phyloP scores from a whole-genome alignment of 1,140 invertebrate genomes.

The Calycopis cecrops region DNA sequence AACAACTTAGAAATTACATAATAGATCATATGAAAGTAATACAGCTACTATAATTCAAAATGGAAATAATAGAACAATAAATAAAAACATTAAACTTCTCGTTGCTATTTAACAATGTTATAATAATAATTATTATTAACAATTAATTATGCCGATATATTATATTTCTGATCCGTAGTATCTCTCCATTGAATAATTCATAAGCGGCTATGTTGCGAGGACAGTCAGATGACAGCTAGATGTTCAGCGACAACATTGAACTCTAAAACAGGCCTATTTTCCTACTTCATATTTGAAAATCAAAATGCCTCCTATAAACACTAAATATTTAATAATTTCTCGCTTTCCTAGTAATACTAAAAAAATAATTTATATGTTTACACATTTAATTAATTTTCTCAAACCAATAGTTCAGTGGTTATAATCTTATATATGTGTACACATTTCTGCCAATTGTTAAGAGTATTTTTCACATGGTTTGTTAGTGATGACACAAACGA shows the following conservation, averaged over 20 bases:
- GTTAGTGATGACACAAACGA: background rate
- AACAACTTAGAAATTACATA: constrained; percentile 72
- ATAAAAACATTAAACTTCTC: constrained; percentile 65
- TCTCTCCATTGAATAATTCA: constrained; percentile 28
- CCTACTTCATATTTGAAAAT: constrained; percentile 1
- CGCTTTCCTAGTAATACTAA: background rate
- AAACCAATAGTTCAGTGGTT: background rate
- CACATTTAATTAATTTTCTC: background rate
- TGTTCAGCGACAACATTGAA: background rate
- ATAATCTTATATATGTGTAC: too few relatives aligned
- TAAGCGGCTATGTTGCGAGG: constrained; percentile 41
- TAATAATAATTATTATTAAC: constrained; percentile 65
- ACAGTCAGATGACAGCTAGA: constrained; percentile 11
- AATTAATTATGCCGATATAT: constrained; percentile 67
- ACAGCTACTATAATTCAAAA: constrained; percentile 60
- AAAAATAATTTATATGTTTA: constrained; percentile 9
- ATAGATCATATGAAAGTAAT: constrained; percentile 69
- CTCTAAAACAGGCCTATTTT: background rate
- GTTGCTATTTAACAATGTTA: constrained; percentile 69
- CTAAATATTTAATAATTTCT: constrained; percentile 7
- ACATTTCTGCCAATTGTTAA: background rate
- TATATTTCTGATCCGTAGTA: constrained; percentile 40
- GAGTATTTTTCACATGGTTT: background rate
- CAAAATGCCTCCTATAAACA: constrained; percentile 4
- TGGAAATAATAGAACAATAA: constrained; percentile 60